Evolutionary conservation across 2,113 vertebrate genomes (phyloP).

Genomic region (Apistogramma diplotaenia): DNA sequence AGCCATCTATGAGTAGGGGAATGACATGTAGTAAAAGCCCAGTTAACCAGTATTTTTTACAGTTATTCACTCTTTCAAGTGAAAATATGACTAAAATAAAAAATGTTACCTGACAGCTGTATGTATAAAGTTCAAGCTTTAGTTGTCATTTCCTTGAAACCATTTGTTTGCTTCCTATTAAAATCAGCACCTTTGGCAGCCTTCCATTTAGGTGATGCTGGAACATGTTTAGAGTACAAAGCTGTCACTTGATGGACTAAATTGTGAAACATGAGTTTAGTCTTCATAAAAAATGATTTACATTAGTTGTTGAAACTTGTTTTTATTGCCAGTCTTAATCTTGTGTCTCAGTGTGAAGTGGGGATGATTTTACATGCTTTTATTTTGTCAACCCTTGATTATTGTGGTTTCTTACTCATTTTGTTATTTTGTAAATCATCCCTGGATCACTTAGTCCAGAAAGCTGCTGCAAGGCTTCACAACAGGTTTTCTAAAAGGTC

Average conservation of each 20-base stretch:
- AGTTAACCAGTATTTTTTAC: neutral
- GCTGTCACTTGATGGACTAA: neutral
- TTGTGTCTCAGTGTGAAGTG: no score
- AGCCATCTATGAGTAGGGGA: neutral
- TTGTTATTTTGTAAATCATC: rapidly evolving
- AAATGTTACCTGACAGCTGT: neutral
- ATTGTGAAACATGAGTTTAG: neutral
- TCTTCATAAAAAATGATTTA: neutral
- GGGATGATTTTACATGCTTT: no score
- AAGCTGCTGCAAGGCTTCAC: neutral
- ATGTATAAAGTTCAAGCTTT: neutral
- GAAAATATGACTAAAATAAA: neutral
- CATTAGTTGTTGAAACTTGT: no score
- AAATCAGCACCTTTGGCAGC: rapidly evolving
- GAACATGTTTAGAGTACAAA: neutral
- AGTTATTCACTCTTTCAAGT: neutral
- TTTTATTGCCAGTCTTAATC: no score
- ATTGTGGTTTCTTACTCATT: neutral
- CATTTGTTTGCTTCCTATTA: neutral
- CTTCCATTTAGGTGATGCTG: neutral
- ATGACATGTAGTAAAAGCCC: neutral
- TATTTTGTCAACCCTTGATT: no score
- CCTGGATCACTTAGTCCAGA: neutral
- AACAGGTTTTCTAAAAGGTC: neutral
- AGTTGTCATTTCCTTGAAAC: neutral